phyloP scores from a whole-genome alignment of 2,113 vertebrate species.

The Solea senegalensis region DNA sequence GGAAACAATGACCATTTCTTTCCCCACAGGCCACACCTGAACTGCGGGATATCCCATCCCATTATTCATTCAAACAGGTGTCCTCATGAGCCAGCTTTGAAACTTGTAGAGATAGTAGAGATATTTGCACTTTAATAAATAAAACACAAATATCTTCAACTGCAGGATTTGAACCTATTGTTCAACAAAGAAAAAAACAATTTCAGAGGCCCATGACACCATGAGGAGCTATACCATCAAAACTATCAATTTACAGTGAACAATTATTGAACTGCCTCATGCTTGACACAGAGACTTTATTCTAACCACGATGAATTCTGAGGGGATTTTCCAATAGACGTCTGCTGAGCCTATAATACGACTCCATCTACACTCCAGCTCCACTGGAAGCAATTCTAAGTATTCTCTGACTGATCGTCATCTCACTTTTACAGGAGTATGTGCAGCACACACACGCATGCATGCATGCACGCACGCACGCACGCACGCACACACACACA shows the following conservation, averaged over 20 bases:
- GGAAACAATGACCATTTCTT: conserved; percentile 67
- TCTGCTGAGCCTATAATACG: conserved; percentile 52
- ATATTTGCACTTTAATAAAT: conserved; percentile 46
- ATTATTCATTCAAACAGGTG: conserved; percentile 64
- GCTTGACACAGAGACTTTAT: conserved; percentile 63
- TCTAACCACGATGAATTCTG: conserved; percentile 63
- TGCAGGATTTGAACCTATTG: conserved; percentile 46
- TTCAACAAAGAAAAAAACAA: conserved; percentile 45
- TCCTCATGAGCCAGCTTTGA: conserved; percentile 32
- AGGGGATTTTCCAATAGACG: conserved; percentile 68
- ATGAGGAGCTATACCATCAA: conserved; percentile 40
- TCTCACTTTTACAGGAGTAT: conserved; percentile 33
- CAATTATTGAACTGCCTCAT: conserved; percentile 59
- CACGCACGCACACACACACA: not conserved
- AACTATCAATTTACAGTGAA: conserved; percentile 64
- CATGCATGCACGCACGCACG: conserved; percentile 9
- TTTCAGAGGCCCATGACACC: conserved; percentile 49
- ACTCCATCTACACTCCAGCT: conserved; percentile 58
- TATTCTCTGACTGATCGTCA: conserved; percentile 54
- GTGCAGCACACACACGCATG: conserved; percentile 20
- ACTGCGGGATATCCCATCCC: conserved; percentile 34
- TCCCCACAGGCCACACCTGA: conserved; percentile 49
- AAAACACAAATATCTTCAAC: conserved; percentile 65
- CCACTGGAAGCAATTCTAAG: conserved; percentile 66
- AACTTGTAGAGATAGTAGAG: conserved; percentile 27